Percentiles rank a stretch among this genome's conserved stretches.
These are phyloP conservation scores for Pteromalus puparum DNA, from an alignment of 1,140 invertebrate species.

Conservation along the genomic window DNA sequence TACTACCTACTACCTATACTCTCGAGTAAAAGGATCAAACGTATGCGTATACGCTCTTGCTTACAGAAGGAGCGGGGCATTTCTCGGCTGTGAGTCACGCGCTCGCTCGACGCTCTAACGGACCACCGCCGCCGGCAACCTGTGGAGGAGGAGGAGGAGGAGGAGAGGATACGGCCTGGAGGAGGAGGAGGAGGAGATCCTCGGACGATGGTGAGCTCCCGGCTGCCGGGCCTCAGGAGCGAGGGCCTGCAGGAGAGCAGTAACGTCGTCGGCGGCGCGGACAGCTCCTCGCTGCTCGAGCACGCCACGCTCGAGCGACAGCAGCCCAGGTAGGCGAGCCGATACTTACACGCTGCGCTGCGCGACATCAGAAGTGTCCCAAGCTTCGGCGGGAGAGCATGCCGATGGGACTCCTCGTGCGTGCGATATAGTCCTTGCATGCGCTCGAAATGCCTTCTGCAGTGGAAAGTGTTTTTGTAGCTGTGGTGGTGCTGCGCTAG, in stretches of 20 bases:
- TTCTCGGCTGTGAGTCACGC: conserved; percentile 49
- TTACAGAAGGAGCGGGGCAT: conserved; percentile 23
- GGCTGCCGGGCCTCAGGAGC: conserved; percentile 58
- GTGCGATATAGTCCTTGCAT: neutral
- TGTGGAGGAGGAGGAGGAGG: conserved; percentile 4
- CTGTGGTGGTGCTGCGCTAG: too few relatives aligned
- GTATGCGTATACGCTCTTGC: conserved; percentile 6
- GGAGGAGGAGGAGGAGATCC: conserved; percentile 15
- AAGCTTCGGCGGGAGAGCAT: neutral
- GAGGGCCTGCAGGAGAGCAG: conserved; percentile 48
- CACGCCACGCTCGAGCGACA: conserved; percentile 46
- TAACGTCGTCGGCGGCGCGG: conserved; percentile 53
- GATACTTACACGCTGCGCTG: neutral
- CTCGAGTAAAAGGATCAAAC: conserved; percentile 12
- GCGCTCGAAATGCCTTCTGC: neutral
- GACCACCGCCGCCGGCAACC: conserved; percentile 10
- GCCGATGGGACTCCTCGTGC: neutral
- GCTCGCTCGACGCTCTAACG: conserved; percentile 18
- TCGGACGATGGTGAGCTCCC: conserved; percentile 72
- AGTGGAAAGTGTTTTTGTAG: neutral
- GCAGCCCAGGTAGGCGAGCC: conserved; percentile 29
- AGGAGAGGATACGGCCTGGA: neutral
- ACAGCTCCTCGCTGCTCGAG: conserved; percentile 50
- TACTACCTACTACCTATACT: neutral
- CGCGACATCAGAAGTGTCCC: neutral